A percentile compares a stretch with the other conserved stretches of the same genome.
Evolutionary conservation across 2,113 vertebrate species (phyloP).

Genomic region (Tenebrosternarchus preto): DNA sequence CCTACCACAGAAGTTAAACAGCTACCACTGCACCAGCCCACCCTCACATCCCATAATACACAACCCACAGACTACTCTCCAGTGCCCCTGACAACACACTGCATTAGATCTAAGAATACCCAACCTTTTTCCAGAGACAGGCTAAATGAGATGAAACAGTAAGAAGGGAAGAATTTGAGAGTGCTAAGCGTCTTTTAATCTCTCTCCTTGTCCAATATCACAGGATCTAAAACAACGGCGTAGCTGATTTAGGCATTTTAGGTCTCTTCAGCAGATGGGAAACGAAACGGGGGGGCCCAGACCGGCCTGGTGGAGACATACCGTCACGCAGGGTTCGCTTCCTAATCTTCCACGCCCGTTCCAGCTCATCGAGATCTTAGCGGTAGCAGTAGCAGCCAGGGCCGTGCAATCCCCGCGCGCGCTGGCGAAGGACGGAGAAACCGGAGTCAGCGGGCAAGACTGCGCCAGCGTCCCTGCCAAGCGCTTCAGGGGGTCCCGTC

Average conservation of each 20-base stretch:
- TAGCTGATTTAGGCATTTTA: constrained; percentile 1
- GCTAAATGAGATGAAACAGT: no score
- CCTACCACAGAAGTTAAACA: not conserved
- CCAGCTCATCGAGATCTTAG: constrained; percentile 30
- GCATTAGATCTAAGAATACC: constrained; percentile 37
- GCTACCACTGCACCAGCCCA: not conserved
- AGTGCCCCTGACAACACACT: constrained; percentile 6
- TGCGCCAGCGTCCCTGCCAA: no score
- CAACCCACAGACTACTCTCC: constrained; percentile 3
- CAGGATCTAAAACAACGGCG: not conserved
- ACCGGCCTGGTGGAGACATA: not conserved
- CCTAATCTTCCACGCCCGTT: not conserved
- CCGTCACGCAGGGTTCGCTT: not conserved
- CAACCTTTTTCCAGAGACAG: constrained; percentile 14
- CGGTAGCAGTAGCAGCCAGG: not conserved
- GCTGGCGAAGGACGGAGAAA: no score
- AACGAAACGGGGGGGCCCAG: not conserved
- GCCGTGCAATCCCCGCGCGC: no score
- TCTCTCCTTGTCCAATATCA: not conserved
- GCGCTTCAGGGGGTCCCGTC: no score
- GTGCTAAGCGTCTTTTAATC: constrained; percentile 14
- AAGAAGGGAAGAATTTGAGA: constrained; percentile 7
- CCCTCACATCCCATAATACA: constrained; percentile 18
- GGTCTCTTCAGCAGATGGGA: not conserved
- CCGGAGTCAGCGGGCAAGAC: no score